phyloP scores from a whole-genome alignment of 2,113 vertebrate species.

The Cathartes aura region DNA sequence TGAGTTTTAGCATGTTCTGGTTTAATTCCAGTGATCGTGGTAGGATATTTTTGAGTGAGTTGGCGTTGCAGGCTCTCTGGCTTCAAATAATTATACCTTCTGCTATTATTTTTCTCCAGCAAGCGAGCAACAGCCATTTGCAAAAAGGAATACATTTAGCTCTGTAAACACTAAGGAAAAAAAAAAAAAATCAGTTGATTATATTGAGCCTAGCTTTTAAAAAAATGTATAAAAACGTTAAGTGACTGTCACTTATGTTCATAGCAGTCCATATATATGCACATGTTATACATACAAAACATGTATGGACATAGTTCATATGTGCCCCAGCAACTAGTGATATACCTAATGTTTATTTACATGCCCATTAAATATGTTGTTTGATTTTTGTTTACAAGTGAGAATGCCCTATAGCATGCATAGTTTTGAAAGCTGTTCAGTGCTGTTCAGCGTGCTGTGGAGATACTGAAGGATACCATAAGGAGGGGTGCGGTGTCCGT shows the following conservation, averaged over 20 bases:
- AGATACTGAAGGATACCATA: rapidly evolving
- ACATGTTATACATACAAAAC: not conserved
- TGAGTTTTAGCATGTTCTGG: not conserved
- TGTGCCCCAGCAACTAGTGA: not conserved
- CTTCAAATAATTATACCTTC: not conserved
- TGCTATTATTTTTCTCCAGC: not conserved
- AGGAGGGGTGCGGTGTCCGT: not conserved
- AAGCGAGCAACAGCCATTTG: not conserved
- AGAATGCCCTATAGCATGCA: not conserved
- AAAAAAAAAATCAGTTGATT: not conserved
- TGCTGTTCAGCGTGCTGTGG: not conserved
- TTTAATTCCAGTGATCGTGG: not conserved
- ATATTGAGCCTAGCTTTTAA: not conserved
- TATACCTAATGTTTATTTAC: not conserved
- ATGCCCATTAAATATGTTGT: not conserved
- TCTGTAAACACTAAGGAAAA: not conserved
- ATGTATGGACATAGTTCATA: not conserved
- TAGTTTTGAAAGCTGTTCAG: not conserved
- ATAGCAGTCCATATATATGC: not conserved
- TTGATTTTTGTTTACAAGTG: not conserved
- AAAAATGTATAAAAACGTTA: not conserved
- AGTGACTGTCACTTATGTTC: not conserved
- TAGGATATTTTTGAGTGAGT: not conserved
- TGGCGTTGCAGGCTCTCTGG: not conserved
- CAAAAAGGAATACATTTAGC: not conserved